Conservation (phyloP, 1,140 invertebrate genomes). For the Pantala flavescens region DNA sequence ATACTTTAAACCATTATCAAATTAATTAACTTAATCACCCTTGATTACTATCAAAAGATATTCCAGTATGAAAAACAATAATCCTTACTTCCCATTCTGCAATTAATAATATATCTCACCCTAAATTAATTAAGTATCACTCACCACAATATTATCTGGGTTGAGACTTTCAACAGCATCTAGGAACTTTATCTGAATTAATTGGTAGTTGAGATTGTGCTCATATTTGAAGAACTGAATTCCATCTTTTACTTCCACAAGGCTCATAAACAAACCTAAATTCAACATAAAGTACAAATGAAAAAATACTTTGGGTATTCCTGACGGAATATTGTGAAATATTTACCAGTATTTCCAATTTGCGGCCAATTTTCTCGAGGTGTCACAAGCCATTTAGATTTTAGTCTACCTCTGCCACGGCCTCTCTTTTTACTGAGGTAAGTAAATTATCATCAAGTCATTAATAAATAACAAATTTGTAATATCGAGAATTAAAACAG, state of each 20-base stretch:
- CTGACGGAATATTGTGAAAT: neutral
- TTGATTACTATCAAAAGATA: no score
- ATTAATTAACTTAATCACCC: no score
- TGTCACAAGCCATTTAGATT: constrained; percentile 53
- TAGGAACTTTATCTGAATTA: constrained; percentile 61
- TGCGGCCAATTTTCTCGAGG: constrained; percentile 56
- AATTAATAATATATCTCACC: no score
- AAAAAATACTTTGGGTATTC: neutral
- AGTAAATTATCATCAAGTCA: constrained; percentile 20
- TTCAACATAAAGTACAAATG: constrained; percentile 8
- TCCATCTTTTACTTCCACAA: constrained; percentile 41
- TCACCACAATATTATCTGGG: constrained; percentile 68
- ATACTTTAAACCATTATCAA: no score
- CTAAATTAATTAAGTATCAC: constrained; percentile 22
- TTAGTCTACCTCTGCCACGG: constrained; percentile 41
- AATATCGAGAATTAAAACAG: neutral
- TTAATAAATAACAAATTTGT: constrained; percentile 14
- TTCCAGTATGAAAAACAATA: no score
- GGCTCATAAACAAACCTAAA: constrained; percentile 57
- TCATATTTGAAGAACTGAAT: constrained; percentile 66
- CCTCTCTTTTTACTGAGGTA: constrained; percentile 43
- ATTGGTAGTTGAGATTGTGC: constrained; percentile 65
- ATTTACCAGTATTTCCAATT: constrained; percentile 47
- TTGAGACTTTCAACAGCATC: constrained; percentile 68
- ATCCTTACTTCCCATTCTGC: no score